Evolutionary conservation across 2,113 vertebrate genomes (phyloP).

Genomic region (Perognathus longimembris): DNA sequence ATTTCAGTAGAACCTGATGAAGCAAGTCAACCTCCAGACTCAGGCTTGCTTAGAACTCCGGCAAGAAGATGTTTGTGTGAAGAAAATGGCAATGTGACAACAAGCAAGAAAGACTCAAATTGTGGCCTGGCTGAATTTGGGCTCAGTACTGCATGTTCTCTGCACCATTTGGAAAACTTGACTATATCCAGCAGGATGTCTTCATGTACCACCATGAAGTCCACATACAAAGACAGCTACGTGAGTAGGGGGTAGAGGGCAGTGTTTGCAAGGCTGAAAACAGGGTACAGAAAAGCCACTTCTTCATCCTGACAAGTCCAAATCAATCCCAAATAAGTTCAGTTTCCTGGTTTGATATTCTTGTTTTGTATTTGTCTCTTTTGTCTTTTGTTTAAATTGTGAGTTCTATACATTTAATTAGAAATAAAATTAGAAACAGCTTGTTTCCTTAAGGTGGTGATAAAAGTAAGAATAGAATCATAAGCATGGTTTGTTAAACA

Average conservation of each 20-base stretch:
- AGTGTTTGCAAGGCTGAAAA: neutral
- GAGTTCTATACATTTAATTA: neutral
- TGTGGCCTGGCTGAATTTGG: neutral
- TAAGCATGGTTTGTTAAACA: neutral
- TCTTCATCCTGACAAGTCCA: conserved; percentile 20
- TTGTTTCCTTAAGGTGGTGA: neutral
- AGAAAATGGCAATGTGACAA: neutral
- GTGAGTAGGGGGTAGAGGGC: neutral
- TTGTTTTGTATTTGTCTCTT: neutral
- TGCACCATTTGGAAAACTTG: neutral
- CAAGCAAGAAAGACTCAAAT: no score
- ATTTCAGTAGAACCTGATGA: conserved; percentile 71
- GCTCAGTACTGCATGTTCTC: neutral
- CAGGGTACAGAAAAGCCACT: neutral
- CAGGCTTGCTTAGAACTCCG: neutral
- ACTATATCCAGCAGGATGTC: neutral
- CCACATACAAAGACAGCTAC: neutral
- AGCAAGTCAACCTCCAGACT: conserved; percentile 43
- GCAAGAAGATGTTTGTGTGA: neutral
- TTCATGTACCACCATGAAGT: neutral
- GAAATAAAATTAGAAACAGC: conserved; percentile 29
- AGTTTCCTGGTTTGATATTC: neutral
- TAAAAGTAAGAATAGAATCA: neutral
- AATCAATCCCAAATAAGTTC: neutral
- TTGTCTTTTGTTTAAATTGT: neutral